Evolutionary conservation across 2,888 invertebrate genomes (phyloP), one percentile per base, ranked within the genome.

Genomic region (Cabera pusaria): DNA sequence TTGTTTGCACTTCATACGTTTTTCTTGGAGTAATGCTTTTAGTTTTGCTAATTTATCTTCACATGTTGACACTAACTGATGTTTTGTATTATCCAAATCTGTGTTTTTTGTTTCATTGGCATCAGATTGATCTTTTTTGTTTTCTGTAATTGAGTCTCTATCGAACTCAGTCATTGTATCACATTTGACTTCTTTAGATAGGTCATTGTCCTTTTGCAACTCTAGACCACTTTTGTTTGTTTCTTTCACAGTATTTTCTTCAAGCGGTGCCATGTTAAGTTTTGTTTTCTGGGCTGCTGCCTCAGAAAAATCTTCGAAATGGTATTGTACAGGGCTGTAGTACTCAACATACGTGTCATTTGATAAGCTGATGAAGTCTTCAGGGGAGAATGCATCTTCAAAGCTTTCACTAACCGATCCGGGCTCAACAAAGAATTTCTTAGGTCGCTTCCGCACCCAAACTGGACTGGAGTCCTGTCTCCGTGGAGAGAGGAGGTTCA

Each of bases 1-100:
- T n/a, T n/a, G n/a, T 24, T 54, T 37, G 31, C 51, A 57, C 27
- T 67, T 66, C 23, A 54, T 69, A 14, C 53, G 53, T 46, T 66
- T 70, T 14, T 64, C 59, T 50, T 69, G 60, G 3, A 84, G 51
- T 7, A 85, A 49, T 0, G 72, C 68, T 44, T 84, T 85, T 6
- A 86, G 45, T 49, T 66, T 69, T n/a, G 52, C 69, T 5, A 86
- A 44, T 56, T 86, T 87, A 27, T 83, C 83, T 44, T 86, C 85
- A 28, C 87, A 86, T 0, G 78, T 65, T 5, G 68, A 51, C 0
- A 85, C 67, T 6, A 80, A 43, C 44, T 76, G 55, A 6, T 54
- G 33, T 41, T 64, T 68, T 3, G 16, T 37, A 14, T 22, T 22
- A 9, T 31, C 26, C 2, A n/a, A 12, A 0, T 24, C 18, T 24